Evolutionary conservation across 2,888 invertebrate species (phyloP).

Genomic region (Andrena trimmerana): DNA sequence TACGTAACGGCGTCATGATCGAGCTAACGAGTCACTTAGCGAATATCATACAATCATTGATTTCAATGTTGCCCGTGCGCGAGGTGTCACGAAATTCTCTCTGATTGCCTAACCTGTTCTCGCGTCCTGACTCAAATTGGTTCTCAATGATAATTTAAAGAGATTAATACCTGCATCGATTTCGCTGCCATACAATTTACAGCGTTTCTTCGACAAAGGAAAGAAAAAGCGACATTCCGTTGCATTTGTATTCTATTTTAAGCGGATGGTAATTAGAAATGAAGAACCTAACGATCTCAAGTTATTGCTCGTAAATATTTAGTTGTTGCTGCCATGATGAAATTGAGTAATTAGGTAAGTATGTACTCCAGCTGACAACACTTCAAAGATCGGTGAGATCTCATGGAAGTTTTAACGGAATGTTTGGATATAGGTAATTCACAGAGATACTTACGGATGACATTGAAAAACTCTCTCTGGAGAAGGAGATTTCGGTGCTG

Average conservation of each 20-base stretch:
- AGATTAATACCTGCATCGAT: too few species aligned
- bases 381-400: constrained; percentile 6
- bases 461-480: constrained; percentile 16
- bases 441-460: constrained; percentile 5
- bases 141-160: too few species aligned
- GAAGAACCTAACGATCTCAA: not conserved
- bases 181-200: too few species aligned
- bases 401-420: not conserved
- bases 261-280: not conserved
- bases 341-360: constrained; percentile 8
- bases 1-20: constrained; percentile 38
- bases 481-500: not conserved
- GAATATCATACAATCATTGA: constrained; percentile 32
- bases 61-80: constrained; percentile 15
- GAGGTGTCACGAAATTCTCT: not conserved
- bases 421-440: constrained; percentile 39
- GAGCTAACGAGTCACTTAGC: constrained; percentile 36
- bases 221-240: too few species aligned
- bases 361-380: not conserved
- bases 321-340: not conserved
- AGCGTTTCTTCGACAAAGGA: too few species aligned
- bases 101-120: too few species aligned
- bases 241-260: not conserved
- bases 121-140: too few species aligned
- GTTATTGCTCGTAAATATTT: not conserved